These are phyloP conservation scores for Tetramorium alpestre DNA, from an alignment of 1,140 invertebrate species.

Conservation along the genomic window DNA sequence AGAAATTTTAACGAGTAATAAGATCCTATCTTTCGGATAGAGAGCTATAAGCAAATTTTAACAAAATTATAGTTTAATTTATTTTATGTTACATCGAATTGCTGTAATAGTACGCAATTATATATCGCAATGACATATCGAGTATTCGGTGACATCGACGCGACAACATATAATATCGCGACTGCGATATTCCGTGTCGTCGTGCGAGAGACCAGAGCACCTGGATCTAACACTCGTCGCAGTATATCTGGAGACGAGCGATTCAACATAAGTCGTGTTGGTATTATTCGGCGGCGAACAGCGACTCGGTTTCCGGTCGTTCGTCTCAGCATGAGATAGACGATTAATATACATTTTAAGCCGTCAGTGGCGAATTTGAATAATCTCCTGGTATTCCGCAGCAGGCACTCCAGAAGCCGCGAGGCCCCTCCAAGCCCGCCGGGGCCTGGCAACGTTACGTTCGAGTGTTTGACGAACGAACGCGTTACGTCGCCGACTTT, in stretches of 20 bases:
- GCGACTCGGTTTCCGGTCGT: constrained; percentile 40
- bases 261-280: constrained; percentile 27
- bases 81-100: background rate
- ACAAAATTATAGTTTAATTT: background rate
- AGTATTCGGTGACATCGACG: constrained; percentile 14
- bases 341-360: constrained; percentile 77
- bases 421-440: constrained; percentile 50
- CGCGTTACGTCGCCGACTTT: constrained; percentile 73
- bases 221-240: constrained; percentile 8
- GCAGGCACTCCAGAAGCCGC: constrained; percentile 74
- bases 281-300: constrained; percentile 28
- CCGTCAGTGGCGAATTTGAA: constrained; percentile 77
- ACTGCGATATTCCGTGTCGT: background rate
- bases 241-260: constrained; percentile 4
- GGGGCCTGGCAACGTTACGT: constrained; percentile 77
- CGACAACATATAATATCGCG: background rate
- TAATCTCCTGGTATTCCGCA: constrained; percentile 77
- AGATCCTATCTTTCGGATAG: background rate
- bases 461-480: constrained; percentile 81
- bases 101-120: background rate
- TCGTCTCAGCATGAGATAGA: constrained; percentile 62
- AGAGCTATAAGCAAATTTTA: background rate
- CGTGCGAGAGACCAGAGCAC: constrained; percentile 10
- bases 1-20: background rate
- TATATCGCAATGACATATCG: background rate